Evolutionary conservation across 2,888 invertebrate genomes (phyloP).

Genomic region (Nowickia ferox): DNA sequence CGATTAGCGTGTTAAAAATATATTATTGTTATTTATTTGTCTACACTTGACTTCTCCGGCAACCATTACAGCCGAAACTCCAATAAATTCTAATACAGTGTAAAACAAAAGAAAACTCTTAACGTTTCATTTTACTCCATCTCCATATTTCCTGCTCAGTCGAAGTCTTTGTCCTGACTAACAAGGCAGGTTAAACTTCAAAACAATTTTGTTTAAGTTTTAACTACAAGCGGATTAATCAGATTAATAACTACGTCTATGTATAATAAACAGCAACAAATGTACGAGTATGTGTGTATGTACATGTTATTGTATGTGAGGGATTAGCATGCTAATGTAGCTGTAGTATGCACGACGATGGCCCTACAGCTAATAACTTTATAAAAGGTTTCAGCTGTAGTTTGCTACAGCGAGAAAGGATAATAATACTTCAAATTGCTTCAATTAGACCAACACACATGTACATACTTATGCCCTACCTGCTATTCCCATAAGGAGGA

Average conservation of each 20-base stretch:
- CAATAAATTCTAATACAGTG: conserved; percentile 5
- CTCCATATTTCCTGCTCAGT: background rate
- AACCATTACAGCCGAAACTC: conserved; percentile 9
- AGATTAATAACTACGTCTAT: conserved; percentile 54
- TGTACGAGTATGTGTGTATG: conserved; percentile 20
- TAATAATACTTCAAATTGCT: too few relatives aligned
- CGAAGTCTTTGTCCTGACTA: background rate
- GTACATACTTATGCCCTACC: too few relatives aligned
- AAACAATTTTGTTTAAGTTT: conserved; percentile 45
- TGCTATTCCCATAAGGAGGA: too few relatives aligned
- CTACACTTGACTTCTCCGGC: conserved; percentile 62
- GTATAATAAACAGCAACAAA: conserved; percentile 15
- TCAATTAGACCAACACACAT: too few relatives aligned
- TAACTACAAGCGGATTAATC: conserved; percentile 66
- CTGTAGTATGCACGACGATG: background rate
- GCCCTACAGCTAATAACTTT: background rate
- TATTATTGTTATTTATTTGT: conserved; percentile 68
- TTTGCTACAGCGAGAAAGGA: background rate
- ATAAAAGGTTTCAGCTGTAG: too few relatives aligned
- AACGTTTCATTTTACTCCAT: conserved; percentile 21
- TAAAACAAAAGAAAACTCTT: conserved; percentile 48
- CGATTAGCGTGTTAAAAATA: conserved; percentile 71
- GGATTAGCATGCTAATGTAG: conserved; percentile 59
- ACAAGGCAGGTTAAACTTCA: conserved; percentile 53
- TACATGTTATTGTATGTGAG: conserved; percentile 30